Conservation (phyloP, 2,113 vertebrate genomes). For the Psittacus erithacus region DNA sequence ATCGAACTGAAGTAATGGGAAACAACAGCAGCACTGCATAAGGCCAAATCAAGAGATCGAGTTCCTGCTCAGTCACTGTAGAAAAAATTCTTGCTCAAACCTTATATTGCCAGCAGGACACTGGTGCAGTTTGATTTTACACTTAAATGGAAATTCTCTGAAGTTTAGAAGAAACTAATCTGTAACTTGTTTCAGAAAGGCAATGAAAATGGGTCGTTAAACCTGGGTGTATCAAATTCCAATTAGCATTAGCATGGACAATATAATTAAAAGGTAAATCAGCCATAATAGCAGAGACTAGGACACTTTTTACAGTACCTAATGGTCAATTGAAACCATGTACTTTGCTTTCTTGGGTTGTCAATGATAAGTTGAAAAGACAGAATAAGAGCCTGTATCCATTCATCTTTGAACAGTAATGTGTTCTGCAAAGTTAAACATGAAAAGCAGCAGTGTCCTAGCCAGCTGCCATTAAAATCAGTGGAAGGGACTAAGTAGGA, state of each 20-base stretch:
- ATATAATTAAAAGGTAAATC: slow-evolving; percentile 76
- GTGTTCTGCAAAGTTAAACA: slow-evolving; percentile 42
- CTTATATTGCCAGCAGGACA: slow-evolving; percentile 37
- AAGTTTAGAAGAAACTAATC: slow-evolving; percentile 70
- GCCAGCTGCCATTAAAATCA: not conserved
- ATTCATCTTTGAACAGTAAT: slow-evolving; percentile 48
- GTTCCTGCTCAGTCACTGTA: slow-evolving; percentile 44
- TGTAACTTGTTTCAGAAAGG: slow-evolving; percentile 64
- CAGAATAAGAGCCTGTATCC: slow-evolving; percentile 26
- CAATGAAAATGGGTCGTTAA: slow-evolving; percentile 68
- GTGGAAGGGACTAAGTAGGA: not conserved
- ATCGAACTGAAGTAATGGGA: not conserved
- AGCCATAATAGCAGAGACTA: slow-evolving; percentile 56
- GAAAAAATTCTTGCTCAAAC: slow-evolving; percentile 36
- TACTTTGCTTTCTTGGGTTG: slow-evolving; percentile 56
- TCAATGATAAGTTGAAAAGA: slow-evolving; percentile 54
- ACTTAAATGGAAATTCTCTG: slow-evolving; percentile 64
- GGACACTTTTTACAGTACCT: slow-evolving; percentile 66
- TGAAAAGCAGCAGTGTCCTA: not conserved
- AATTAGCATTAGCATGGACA: slow-evolving; percentile 69
- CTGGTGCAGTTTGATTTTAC: slow-evolving; percentile 65
- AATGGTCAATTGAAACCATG: slow-evolving; percentile 66
- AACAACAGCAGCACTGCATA: slow-evolving; percentile 14
- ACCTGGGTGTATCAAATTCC: slow-evolving; percentile 68
- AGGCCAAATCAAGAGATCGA: slow-evolving; percentile 8